Evolutionary conservation across 1,140 invertebrate genomes (phyloP), one percentile per base, ranked within the genome.

Genomic region (Campodea augens): DNA sequence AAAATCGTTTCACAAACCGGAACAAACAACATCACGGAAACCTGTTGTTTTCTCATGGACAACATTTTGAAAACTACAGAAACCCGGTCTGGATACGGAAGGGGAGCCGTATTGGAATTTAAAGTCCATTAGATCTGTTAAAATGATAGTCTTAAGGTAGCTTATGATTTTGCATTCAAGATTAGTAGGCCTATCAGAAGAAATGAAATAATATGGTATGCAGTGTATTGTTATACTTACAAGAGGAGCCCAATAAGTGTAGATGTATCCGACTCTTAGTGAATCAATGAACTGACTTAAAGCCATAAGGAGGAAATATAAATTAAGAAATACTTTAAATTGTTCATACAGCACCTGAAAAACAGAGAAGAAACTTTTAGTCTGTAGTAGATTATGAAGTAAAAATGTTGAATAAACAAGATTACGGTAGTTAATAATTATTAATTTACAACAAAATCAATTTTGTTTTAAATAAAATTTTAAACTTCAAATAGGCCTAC

Each of bases 271-370:
- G 60, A 98, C 93, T 55, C 85, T 72, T 49, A 98, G 81, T 52
- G 88, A 87, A 24, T 90, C 89, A 60, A 98, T 87, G 60, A 99
- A 98, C 61, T 99, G 96, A 56, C 88, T 91, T 20, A 82, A 73
- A 2, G 96, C 93, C 93, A 99, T 98, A 32, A 98, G 69, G 37
- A 99, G 68, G 66, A 99, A 99, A 58, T 98, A 98, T 7, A 99
- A 62, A 68, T 99, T 99, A 38, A 99, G 70, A 63, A 99, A 99
- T 64, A 98, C 96, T 57, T 92, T 90, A 65, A 99, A 99, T 64
- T 99, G 96, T 65, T 98, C 88, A 69, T 83, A 98, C 38, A 99
- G 69, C 37, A 86, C 81, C 81, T 83, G 55, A 23, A 68, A 69
- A 51, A 48, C 48, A 52, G 47, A 58, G 51, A 54, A 45, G 43